Evolutionary conservation across 2,797 vertebrate species (phyloP).

Genomic region (Yasuhikotakia modesta): DNA sequence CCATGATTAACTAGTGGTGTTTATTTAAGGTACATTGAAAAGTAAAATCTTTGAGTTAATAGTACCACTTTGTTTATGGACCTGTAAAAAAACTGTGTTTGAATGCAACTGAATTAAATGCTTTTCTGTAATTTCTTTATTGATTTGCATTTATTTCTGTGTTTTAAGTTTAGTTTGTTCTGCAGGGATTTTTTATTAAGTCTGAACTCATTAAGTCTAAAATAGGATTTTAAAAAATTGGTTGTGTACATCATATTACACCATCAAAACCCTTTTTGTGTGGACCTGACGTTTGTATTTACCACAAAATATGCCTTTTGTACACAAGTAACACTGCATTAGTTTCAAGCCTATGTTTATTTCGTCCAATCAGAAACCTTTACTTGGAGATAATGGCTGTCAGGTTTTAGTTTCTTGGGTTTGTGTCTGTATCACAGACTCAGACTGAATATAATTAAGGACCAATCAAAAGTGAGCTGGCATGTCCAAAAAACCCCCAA

Average conservation of each 20-base stretch:
- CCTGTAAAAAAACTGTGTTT: neutral
- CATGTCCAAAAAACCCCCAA: slow-evolving; percentile 5
- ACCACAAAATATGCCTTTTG: neutral
- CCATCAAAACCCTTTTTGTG: slow-evolving; percentile 18
- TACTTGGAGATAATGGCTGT: neutral
- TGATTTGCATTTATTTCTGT: neutral
- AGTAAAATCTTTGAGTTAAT: neutral
- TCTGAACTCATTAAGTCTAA: no score
- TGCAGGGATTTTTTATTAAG: neutral
- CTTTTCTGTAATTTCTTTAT: neutral
- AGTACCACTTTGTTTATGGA: neutral
- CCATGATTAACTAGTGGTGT: neutral
- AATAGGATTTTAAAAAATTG: neutral
- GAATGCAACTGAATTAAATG: neutral
- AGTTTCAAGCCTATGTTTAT: neutral
- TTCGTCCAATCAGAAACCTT: slow-evolving; percentile 3
- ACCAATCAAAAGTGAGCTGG: slow-evolving; percentile 1
- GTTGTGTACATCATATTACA: no score
- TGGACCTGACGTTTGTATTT: slow-evolving; percentile 3
- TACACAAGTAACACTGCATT: no score
- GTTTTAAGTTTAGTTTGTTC: neutral
- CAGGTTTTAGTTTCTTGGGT: neutral
- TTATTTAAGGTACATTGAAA: neutral
- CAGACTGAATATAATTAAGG: neutral
- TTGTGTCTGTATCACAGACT: neutral